These are phyloP conservation scores for Sinocyclocheilus anophthalmus DNA, from an alignment of 2,113 vertebrate species.

Conservation along the genomic window DNA sequence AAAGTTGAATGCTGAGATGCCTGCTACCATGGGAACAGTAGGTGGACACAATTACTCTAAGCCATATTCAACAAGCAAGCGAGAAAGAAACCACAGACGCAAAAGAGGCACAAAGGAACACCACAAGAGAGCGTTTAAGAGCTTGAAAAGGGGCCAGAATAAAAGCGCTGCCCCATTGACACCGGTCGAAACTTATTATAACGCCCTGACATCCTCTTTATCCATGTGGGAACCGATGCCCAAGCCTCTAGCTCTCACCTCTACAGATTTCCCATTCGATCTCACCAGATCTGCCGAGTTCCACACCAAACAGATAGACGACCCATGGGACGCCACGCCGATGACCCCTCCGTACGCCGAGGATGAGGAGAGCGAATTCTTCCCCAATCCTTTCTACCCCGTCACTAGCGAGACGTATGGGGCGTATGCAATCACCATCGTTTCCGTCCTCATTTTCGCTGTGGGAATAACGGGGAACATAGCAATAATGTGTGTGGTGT, in stretches of 20 bases:
- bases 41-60: conserved; percentile 73
- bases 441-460: conserved; percentile 89
- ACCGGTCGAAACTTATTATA: conserved; percentile 53
- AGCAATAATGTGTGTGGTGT: conserved; percentile 96
- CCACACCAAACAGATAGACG: conserved; percentile 73
- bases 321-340: conserved; percentile 77
- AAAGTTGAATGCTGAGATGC: conserved; percentile 71
- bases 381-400: conserved; percentile 95
- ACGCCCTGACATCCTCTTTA: conserved; percentile 46
- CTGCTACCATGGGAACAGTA: conserved; percentile 67
- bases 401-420: conserved; percentile 91
- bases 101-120: conserved; percentile 74
- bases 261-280: conserved; percentile 77
- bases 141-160: conserved; percentile 65
- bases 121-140: conserved; percentile 70
- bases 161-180: conserved; percentile 63
- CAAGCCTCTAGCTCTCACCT: conserved; percentile 82
- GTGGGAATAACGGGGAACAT: conserved; percentile 93
- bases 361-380: conserved; percentile 72
- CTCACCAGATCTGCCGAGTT: conserved; percentile 70
- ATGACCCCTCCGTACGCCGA: conserved; percentile 76
- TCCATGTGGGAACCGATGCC: conserved; percentile 73
- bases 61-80: conserved; percentile 61
- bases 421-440: conserved; percentile 90
- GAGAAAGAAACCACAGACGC: conserved; percentile 65